phyloP scores from a whole-genome alignment of 2,113 vertebrate species.

The Brachirus orientalis region DNA sequence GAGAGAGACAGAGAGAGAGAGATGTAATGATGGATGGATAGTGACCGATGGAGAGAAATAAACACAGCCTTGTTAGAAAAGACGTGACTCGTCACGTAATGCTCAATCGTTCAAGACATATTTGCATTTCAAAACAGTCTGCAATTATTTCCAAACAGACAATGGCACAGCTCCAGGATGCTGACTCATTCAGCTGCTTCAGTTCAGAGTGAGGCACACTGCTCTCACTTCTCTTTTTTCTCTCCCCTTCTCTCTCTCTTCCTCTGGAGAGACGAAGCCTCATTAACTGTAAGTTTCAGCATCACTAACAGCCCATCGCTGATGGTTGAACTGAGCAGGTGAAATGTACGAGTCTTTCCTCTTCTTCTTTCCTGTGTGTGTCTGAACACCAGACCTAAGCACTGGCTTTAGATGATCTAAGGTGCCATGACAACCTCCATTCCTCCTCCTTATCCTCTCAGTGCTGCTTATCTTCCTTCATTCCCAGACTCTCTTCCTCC shows the following conservation, averaged over 20 bases:
- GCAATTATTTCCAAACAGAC: slow-evolving; percentile 69
- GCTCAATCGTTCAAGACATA: slow-evolving; percentile 59
- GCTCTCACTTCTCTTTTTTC: not conserved
- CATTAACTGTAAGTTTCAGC: slow-evolving; percentile 58
- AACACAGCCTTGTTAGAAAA: slow-evolving; percentile 49
- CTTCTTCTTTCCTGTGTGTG: not conserved
- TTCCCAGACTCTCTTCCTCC: slow-evolving; percentile 24
- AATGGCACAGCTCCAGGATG: slow-evolving; percentile 41
- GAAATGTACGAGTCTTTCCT: slow-evolving; percentile 23
- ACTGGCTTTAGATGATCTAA: slow-evolving; percentile 59
- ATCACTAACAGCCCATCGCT: slow-evolving; percentile 32
- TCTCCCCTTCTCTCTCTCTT: not conserved
- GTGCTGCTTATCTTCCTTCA: slow-evolving; percentile 53
- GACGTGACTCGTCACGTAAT: slow-evolving; percentile 65
- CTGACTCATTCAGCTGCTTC: slow-evolving; percentile 64
- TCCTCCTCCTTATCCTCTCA: slow-evolving; percentile 10
- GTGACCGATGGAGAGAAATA: slow-evolving; percentile 46
- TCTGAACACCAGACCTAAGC: slow-evolving; percentile 39
- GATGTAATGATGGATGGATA: slow-evolving; percentile 9
- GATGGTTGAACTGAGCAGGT: slow-evolving; percentile 17
- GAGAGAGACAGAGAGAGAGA: slow-evolving; percentile 1
- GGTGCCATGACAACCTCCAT: not conserved
- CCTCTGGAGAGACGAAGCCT: slow-evolving; percentile 40
- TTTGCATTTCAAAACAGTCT: slow-evolving; percentile 73
- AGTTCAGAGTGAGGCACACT: slow-evolving; percentile 24